A percentile compares a stretch with the other conserved stretches of the same genome.
phyloP scores from a whole-genome alignment of 2,113 vertebrate genomes.

The Engraulis encrasicolus region DNA sequence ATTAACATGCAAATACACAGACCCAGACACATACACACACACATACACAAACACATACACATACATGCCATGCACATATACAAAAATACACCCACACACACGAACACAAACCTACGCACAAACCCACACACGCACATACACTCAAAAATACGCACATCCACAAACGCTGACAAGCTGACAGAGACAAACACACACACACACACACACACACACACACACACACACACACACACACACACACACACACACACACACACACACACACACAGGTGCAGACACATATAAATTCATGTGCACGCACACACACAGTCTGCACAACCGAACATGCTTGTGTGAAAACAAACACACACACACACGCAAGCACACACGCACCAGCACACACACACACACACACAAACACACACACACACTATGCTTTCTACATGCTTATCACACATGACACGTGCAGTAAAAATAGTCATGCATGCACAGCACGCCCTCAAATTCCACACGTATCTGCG shows the following conservation, averaged over 20 bases:
- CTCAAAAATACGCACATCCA: background rate
- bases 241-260: background rate
- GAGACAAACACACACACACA: background rate
- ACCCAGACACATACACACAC: background rate
- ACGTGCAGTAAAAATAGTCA: background rate
- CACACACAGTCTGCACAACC: too few species aligned
- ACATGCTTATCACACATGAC: background rate
- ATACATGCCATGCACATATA: background rate
- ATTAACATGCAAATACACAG: too few species aligned
- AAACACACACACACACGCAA: background rate
- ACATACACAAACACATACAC: background rate
- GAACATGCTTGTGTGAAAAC: too few species aligned
- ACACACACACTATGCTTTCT: constrained; percentile 16
- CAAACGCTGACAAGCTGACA: background rate
- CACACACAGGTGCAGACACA: background rate
- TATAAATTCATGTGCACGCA: background rate
- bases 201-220: background rate
- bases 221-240: background rate
- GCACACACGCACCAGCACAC: background rate
- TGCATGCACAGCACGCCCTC: too few species aligned
- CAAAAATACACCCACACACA: background rate
- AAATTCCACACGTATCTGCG: too few species aligned
- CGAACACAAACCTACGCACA: background rate
- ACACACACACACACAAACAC: constrained; percentile 9
- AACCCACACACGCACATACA: background rate